A percentile compares a stretch with the other conserved stretches of the same genome.
phyloP scores from a whole-genome alignment of 1,140 invertebrate species.

The Cyclargus thomasi region DNA sequence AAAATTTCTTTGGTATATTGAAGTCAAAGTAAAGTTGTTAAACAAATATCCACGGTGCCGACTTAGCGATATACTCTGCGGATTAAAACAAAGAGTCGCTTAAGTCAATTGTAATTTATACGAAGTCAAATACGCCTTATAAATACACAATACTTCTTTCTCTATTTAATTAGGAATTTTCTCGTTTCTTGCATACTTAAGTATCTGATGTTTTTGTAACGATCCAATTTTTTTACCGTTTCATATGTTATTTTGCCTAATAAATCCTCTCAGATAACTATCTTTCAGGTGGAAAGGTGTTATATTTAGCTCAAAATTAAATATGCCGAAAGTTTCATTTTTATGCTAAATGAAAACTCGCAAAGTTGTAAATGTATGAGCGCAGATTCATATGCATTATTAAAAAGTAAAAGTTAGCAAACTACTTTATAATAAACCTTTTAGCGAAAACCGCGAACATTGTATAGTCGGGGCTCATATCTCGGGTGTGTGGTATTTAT shows the following conservation, averaged over 20 bases:
- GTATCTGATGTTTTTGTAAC: background rate
- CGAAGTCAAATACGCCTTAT: conserved; percentile 9
- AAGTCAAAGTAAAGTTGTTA: conserved; percentile 63
- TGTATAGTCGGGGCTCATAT: conserved; percentile 1
- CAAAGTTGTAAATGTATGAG: background rate
- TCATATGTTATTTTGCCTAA: too few species aligned
- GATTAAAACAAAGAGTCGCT: conserved; percentile 9
- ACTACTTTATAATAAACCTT: conserved; percentile 15
- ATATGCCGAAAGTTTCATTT: background rate
- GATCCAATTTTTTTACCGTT: background rate
- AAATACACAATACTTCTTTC: background rate
- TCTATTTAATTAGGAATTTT: background rate
- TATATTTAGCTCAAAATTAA: background rate
- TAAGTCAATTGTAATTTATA: conserved; percentile 13
- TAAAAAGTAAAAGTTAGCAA: conserved; percentile 2
- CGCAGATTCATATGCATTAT: background rate
- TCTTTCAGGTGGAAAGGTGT: background rate
- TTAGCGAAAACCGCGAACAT: conserved; percentile 7
- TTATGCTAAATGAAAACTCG: background rate
- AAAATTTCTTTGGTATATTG: conserved; percentile 43
- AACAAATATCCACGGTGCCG: conserved; percentile 46
- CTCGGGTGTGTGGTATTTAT: background rate
- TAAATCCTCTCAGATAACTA: too few species aligned
- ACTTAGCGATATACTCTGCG: background rate
- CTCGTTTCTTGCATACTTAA: background rate